Base-by-base conservation (phyloP, 2,888 invertebrate species). In the Megamerina dolium region DNA sequence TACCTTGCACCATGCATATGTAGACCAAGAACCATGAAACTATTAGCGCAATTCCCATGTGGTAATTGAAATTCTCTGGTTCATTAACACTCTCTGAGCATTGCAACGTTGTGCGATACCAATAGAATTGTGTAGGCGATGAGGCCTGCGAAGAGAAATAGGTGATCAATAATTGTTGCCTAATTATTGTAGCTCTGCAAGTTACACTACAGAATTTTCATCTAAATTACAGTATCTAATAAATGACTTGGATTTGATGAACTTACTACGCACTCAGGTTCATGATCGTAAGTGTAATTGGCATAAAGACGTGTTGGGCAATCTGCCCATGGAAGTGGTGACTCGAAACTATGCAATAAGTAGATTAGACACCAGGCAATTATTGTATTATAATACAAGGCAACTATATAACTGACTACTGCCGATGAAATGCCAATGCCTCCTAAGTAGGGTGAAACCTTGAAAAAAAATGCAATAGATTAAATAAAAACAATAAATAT, bases 301-400 rank as follows among this genome's bases (percentile, higher is more conserved):
- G 74, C 74, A 63, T 87, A 86, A 57, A 87, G 83, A 48, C 81
- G 80, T 63, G 85, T 88, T 2, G 93, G 93, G 68, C 94, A 94
- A 48, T 87, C 85, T 0, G 90, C 76, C 94, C 94, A 95, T 6
- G 94, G 94, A 58, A 94, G 71, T 61, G 91, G 84, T 1, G 86
- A 83, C 65, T 91, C 90, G 72, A 94, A 94, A 70, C 93, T 93
- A 77, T 89, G 88, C 54, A 87, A 85, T 65, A 94, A 85, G 74
- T 94, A 95, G 72, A 92, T 93, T 64, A 95, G 78, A 68, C 94
- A 94, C 96, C 96, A 96, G 48, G 94, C 94, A 56, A 96, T 94
- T 59, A 96, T 95, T 47, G 94, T 94, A 73, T 96, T 96, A 74
- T 96, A 96, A 73, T 96, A 96, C 52, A 96, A 77, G 10, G 93